Base-by-base conservation (phyloP, 2,888 invertebrate genomes). In the Drosophila quinaria region DNA sequence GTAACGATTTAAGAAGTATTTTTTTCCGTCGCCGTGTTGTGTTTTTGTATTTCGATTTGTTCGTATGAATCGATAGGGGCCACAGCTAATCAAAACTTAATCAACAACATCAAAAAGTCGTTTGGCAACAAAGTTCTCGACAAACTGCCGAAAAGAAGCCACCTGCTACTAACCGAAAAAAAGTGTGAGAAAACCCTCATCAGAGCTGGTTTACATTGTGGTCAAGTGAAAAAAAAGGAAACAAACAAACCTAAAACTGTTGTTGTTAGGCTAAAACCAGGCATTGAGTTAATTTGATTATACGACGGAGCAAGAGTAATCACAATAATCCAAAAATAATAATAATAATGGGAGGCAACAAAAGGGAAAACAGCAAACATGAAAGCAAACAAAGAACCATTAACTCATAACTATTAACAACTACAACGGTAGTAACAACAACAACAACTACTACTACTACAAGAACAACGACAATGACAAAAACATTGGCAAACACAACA, bases 321-420 rank as follows among this genome's bases (percentile, higher is more conserved):
- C 90, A 84, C 66, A 80, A 83, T 90, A 85, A 85, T 90, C 90
- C 74, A 74, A 86, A 86, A 79, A 90, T 82, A 89, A 82, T 88
- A 86, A 85, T 90, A 86, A 85, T 90, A 90, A 90, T 85, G 87
- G 22, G n/a, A 22, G 41, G 4, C 42, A 42, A 55, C 15, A 71
- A 22, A 71, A 55, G 72, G 76, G 61, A 83, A 77, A 67, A 67
- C 68, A 69, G 51, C 63, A 74, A 73, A 77, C 58, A 68, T 49
- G 81, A 74, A 63, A 42, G 78, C 77, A 79, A 79, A 74, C 75
- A 90, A 80, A 90, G 78, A 84, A 76, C 87, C 89, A 86, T 89
- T 89, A 87, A 87, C 90, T 89, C 89, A 90, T 73, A 86, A 89
- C 86, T 83, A 84, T 89, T 87, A 89, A 88, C 87, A 85, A 81